Conservation (phyloP, 2,113 vertebrate genomes). For the Delphinapterus leucas region DNA sequence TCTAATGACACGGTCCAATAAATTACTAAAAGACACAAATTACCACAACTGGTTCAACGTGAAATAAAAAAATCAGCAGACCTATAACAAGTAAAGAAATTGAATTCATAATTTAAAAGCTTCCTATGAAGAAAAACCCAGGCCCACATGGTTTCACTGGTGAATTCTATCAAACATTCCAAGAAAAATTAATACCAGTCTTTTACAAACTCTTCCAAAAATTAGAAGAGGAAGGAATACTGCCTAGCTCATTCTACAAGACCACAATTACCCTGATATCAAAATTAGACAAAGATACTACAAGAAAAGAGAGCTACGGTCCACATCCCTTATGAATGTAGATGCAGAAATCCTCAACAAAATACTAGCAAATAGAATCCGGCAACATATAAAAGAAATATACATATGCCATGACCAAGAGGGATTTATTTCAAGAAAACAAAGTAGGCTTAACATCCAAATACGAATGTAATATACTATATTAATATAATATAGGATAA, state of each 20-base stretch:
- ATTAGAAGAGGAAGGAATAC: neutral
- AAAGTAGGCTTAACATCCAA: neutral
- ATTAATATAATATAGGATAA: neutral
- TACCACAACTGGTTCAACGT: neutral
- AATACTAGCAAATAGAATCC: neutral
- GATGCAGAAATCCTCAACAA: neutral
- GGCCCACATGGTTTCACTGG: neutral
- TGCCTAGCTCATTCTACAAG: neutral
- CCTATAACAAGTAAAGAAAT: neutral
- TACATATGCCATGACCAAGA: neutral
- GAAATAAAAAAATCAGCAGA: neutral
- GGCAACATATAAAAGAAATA: neutral
- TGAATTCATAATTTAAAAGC: neutral
- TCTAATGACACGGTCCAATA: neutral
- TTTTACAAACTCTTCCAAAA: neutral
- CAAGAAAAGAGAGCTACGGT: neutral
- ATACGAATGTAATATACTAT: neutral
- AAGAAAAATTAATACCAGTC: neutral
- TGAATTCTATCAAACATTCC: neutral
- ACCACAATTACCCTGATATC: neutral
- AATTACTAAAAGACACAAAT: neutral
- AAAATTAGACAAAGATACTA: neutral
- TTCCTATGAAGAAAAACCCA: neutral
- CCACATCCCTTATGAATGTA: neutral
- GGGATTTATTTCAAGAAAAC: neutral